These are phyloP conservation scores for Megalurothrips usitatus DNA, from an alignment of 2,888 invertebrate species.

Conservation along the genomic window DNA sequence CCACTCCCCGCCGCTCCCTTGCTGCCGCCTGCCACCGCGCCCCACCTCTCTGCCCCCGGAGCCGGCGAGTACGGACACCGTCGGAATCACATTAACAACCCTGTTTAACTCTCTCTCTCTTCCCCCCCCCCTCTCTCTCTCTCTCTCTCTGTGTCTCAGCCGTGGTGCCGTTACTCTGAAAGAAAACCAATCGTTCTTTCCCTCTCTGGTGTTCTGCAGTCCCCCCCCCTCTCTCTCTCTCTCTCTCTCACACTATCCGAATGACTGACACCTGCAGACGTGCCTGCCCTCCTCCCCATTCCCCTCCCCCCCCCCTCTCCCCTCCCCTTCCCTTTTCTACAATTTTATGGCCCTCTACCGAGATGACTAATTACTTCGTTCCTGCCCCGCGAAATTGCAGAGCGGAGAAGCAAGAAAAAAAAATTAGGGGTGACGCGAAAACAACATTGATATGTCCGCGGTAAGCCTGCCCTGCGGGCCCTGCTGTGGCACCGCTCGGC, in stretches of 20 bases:
- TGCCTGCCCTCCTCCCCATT: too few species aligned
- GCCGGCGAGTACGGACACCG: neutral
- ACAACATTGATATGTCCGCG: too few species aligned
- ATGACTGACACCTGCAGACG: constrained; percentile 17
- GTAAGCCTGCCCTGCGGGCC: too few species aligned
- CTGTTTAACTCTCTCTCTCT: neutral
- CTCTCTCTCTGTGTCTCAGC: neutral
- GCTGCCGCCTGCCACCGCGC: neutral
- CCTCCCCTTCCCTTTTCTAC: too few species aligned
- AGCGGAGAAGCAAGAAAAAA: too few species aligned
- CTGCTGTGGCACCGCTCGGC: too few species aligned
- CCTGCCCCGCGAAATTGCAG: too few species aligned
- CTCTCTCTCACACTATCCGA: neutral
- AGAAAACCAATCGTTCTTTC: constrained; percentile 12
- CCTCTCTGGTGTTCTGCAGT: too few species aligned
- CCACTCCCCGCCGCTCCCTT: neutral
- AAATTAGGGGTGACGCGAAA: too few species aligned
- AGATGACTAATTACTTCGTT: too few species aligned
- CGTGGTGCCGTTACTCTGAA: neutral
- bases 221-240: neutral
- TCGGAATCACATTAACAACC: constrained; percentile 21
- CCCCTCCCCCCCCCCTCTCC: too few species aligned
- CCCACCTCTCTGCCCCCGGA: neutral
- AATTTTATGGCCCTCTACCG: too few species aligned
- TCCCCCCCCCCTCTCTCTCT: neutral